These are phyloP conservation scores for Asarcornis scutulata DNA, from an alignment of 2,113 vertebrate species.

Conservation along the genomic window DNA sequence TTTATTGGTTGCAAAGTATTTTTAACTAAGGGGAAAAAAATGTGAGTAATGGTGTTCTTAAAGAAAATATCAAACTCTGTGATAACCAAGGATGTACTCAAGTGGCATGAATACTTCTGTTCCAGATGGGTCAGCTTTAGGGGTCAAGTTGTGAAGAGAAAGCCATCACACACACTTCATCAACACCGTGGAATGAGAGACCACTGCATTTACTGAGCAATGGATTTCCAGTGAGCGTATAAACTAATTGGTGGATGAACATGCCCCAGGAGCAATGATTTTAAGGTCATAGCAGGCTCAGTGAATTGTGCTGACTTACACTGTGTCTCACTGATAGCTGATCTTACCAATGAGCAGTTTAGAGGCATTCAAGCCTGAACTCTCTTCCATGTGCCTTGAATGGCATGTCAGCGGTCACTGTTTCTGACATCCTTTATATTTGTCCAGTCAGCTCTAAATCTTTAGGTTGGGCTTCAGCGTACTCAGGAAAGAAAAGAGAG, in stretches of 20 bases:
- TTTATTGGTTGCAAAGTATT: background rate
- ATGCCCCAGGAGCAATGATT: slow-evolving; percentile 86
- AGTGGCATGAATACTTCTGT: slow-evolving; percentile 79
- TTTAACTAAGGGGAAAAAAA: slow-evolving; percentile 31
- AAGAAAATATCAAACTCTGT: slow-evolving; percentile 69
- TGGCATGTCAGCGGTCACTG: slow-evolving; percentile 87
- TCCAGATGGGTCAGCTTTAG: slow-evolving; percentile 81
- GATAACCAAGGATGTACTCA: slow-evolving; percentile 70
- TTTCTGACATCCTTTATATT: slow-evolving; percentile 93
- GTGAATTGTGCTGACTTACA: slow-evolving; percentile 89
- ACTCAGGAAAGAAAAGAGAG: slow-evolving; percentile 89
- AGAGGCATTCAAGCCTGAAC: slow-evolving; percentile 87
- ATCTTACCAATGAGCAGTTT: slow-evolving; percentile 88
- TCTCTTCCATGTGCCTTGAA: slow-evolving; percentile 86
- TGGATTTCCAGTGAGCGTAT: slow-evolving; percentile 81
- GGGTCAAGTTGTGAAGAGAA: slow-evolving; percentile 84
- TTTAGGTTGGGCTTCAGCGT: slow-evolving; percentile 84
- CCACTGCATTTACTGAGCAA: slow-evolving; percentile 79
- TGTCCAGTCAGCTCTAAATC: slow-evolving; percentile 93
- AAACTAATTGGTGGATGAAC: slow-evolving; percentile 87
- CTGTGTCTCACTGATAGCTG: slow-evolving; percentile 87
- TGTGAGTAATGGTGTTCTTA: slow-evolving; percentile 59
- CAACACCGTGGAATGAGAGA: slow-evolving; percentile 86
- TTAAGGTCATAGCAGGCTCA: slow-evolving; percentile 91
- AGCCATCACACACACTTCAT: slow-evolving; percentile 88